phyloP scores from a whole-genome alignment of 2,797 vertebrate genomes.

The Sebastes nivosus region DNA sequence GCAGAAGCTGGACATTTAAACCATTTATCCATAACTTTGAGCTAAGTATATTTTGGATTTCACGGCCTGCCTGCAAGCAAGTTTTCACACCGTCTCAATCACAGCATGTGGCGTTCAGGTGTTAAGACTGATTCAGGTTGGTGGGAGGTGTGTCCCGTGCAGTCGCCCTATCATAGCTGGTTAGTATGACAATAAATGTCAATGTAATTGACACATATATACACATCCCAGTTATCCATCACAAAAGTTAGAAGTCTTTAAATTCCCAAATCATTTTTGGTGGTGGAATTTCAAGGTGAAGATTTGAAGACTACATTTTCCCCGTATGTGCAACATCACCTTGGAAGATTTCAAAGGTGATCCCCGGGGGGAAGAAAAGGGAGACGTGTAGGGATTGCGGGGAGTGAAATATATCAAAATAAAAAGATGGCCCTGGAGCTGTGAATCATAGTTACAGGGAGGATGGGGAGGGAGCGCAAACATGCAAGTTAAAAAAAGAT shows the following conservation, averaged over 20 bases:
- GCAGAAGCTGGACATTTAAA: background rate
- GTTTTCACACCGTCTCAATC: background rate
- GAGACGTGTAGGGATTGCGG: background rate
- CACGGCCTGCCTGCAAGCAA: too few species aligned
- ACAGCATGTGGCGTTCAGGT: background rate
- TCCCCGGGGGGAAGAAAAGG: background rate
- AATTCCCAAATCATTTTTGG: background rate
- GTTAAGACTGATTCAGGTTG: background rate
- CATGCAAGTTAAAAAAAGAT: constrained; percentile 9
- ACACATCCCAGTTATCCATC: background rate
- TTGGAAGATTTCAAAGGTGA: constrained; percentile 26
- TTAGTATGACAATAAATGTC: background rate
- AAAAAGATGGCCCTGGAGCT: constrained; percentile 38
- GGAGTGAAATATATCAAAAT: constrained; percentile 28
- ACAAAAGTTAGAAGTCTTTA: background rate
- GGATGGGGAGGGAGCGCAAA: background rate
- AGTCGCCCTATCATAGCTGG: background rate
- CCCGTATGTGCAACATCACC: background rate
- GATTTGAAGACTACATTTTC: background rate
- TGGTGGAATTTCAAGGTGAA: background rate
- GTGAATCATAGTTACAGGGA: constrained; percentile 25
- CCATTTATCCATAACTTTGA: background rate
- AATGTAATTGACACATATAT: background rate
- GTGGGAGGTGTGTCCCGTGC: background rate
- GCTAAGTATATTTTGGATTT: background rate